Conservation (phyloP, 2,113 vertebrate genomes). For the Urocitellus parryii region DNA sequence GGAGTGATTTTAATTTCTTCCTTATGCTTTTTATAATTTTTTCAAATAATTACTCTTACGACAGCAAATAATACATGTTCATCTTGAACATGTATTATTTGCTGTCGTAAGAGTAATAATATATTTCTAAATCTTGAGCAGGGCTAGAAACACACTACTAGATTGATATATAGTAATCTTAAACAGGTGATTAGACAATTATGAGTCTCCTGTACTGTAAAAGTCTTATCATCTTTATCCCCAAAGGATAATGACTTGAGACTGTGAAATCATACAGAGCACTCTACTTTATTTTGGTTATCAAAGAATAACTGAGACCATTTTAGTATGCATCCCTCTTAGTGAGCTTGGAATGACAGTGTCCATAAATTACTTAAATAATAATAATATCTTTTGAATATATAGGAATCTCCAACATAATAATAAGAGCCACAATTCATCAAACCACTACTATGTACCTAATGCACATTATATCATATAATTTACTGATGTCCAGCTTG, state of each 20-base stretch:
- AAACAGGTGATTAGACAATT: background rate
- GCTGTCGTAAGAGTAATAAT: background rate
- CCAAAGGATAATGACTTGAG: background rate
- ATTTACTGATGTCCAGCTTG: background rate
- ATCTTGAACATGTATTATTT: too few species aligned
- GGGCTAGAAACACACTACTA: background rate
- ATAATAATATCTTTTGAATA: background rate
- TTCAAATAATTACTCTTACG: background rate
- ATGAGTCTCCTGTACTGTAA: background rate
- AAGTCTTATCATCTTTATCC: background rate
- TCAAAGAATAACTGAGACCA: background rate
- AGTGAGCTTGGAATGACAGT: background rate
- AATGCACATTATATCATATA: background rate
- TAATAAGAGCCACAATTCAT: background rate
- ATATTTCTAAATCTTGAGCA: background rate
- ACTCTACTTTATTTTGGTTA: background rate
- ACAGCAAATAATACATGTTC: too few species aligned
- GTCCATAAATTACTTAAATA: background rate
- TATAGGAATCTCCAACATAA: background rate
- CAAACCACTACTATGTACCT: background rate
- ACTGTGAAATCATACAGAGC: background rate
- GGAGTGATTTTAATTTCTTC: constrained; percentile 4
- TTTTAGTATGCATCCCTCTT: constrained; percentile 13
- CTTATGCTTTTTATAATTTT: background rate
- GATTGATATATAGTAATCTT: background rate